Evolutionary conservation across 2,888 invertebrate species (phyloP).

Genomic region (Nowickia ferox): DNA sequence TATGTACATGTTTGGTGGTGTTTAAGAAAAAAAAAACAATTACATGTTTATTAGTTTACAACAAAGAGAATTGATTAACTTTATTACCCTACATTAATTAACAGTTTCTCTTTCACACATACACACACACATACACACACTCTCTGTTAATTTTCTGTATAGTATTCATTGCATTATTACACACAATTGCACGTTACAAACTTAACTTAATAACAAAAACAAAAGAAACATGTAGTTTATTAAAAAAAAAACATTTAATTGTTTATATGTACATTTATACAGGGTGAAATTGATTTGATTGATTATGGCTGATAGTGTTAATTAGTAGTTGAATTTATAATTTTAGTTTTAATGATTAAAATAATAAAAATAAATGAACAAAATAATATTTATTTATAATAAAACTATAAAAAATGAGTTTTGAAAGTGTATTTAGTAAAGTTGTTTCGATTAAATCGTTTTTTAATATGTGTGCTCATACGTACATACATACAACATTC

Average conservation of each 20-base stretch:
- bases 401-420: constrained; percentile 42
- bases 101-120: background rate
- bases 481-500: background rate
- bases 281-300: constrained; percentile 2
- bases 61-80: constrained; percentile 11
- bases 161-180: too few species aligned
- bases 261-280: background rate
- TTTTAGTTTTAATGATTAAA: constrained; percentile 58
- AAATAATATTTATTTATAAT: constrained; percentile 65
- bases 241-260: too few species aligned
- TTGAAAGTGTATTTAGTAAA: constrained; percentile 51
- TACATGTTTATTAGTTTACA: constrained; percentile 42
- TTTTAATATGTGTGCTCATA: constrained; percentile 64
- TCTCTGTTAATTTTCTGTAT: constrained; percentile 1
- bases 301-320: constrained; percentile 41
- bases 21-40: background rate
- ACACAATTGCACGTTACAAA: too few species aligned
- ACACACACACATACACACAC: background rate
- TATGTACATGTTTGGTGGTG: background rate
- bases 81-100: background rate
- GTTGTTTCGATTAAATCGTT: constrained; percentile 61
- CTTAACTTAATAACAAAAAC: background rate
- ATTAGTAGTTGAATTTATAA: constrained; percentile 67
- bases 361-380: constrained; percentile 27
- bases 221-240: background rate